Evolutionary conservation across 2,888 invertebrate species (phyloP), one percentile per base, ranked within the genome.

Genomic region (Branchellion lobata): DNA sequence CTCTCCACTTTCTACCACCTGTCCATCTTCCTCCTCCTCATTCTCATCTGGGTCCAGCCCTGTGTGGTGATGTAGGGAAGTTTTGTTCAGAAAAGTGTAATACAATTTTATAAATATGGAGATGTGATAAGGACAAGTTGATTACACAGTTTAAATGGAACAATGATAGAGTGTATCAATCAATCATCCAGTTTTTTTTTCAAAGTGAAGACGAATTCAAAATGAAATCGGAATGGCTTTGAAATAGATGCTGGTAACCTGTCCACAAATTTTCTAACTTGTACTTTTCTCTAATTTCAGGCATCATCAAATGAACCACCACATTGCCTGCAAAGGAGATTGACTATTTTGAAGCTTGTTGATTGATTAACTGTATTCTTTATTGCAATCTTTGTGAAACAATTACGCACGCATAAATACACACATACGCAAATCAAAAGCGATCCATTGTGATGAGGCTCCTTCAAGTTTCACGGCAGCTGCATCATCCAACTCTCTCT

Each of bases 211-310:
- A n/a, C n/a, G n/a, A n/a, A n/a, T n/a, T n/a, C n/a, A n/a, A n/a
- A n/a, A n/a, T n/a, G n/a, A n/a, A n/a, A n/a, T n/a, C n/a, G n/a
- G n/a, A n/a, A n/a, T n/a, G n/a, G n/a, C n/a, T n/a, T n/a, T n/a
- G n/a, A n/a, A n/a, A n/a, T n/a, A n/a, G n/a, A n/a, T n/a, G n/a
- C n/a, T n/a, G n/a, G 0, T 96, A 96, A 27, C 95, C 91, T 57
- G 93, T 90, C 97, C 96, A 97, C 51, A 97, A 88, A 0, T 92
- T 92, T 87, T 97, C 97, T 82, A 97, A 89, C 88, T 96, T 95
- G 87, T 95, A 96, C 5, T 89, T 85, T 82, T 89, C 87, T 83
- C 97, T 90, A 0, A 91, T 90, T 83, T 91, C 89, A 18, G 90
- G 89, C 40, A 92, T 91, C 87, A 96, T 94, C 83, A 97, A 91